Evolutionary conservation across 2,888 invertebrate species (phyloP).

Genomic region (Nomada flava): DNA sequence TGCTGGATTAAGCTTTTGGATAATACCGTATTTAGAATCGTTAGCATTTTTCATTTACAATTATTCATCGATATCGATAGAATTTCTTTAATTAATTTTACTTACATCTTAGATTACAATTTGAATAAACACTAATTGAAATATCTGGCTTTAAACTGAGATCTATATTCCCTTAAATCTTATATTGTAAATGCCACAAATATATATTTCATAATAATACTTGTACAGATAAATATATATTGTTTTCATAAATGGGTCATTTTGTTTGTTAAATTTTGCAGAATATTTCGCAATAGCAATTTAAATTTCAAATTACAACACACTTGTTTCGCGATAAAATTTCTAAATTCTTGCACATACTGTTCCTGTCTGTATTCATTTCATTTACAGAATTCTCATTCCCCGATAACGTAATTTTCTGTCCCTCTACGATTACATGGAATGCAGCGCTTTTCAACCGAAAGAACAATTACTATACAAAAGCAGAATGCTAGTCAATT

Average conservation of each 20-base stretch:
- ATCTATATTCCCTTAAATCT: constrained; percentile 66
- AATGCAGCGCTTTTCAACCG: constrained; percentile 47
- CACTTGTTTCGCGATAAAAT: neutral
- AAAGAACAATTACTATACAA: constrained; percentile 23
- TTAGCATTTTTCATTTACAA: constrained; percentile 17
- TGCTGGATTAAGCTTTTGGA: constrained; percentile 4
- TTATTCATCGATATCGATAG: constrained; percentile 24
- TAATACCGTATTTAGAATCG: constrained; percentile 5
- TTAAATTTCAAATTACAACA: constrained; percentile 25
- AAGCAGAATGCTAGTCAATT: constrained; percentile 14
- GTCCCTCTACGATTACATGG: constrained; percentile 35
- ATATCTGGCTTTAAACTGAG: constrained; percentile 68
- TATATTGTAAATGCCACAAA: constrained; percentile 62
- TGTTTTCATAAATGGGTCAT: constrained; percentile 16
- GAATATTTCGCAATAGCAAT: constrained; percentile 14
- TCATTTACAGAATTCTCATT: neutral
- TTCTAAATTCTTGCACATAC: neutral
- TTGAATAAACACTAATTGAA: constrained; percentile 42
- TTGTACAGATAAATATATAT: constrained; percentile 34
- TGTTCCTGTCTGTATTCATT: neutral
- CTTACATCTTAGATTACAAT: constrained; percentile 36
- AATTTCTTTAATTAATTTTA: constrained; percentile 23
- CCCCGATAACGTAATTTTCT: constrained; percentile 16
- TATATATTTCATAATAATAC: constrained; percentile 36
- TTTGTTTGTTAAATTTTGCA: constrained; percentile 9